phyloP scores from a whole-genome alignment of 2,888 invertebrate species.

The Pimpla rufipes region DNA sequence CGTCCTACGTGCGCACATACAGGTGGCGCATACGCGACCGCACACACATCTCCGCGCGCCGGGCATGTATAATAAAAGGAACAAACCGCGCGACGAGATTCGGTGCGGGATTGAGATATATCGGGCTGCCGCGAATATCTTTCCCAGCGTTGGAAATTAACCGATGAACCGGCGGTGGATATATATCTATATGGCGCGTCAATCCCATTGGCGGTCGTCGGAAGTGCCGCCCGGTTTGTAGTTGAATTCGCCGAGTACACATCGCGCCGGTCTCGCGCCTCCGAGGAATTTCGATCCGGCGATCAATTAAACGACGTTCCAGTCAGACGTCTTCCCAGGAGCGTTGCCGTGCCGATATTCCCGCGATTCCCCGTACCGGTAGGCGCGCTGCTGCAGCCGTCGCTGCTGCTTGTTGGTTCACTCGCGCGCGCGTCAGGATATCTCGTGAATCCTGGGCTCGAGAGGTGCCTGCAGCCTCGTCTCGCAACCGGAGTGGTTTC shows the following conservation, averaged over 20 bases:
- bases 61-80: conserved; percentile 11
- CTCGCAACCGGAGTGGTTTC: conserved; percentile 20
- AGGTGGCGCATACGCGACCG: neutral
- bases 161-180: conserved; percentile 22
- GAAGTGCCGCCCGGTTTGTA: conserved; percentile 20
- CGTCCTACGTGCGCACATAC: conserved; percentile 11
- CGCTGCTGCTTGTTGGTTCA: conserved; percentile 34
- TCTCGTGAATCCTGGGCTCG: conserved; percentile 53
- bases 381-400: conserved; percentile 23
- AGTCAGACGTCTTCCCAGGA: conserved; percentile 76
- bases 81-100: conserved; percentile 3
- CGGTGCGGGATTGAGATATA: conserved; percentile 12
- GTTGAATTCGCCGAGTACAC: conserved; percentile 28
- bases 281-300: conserved; percentile 82
- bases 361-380: conserved; percentile 38
- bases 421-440: conserved; percentile 40
- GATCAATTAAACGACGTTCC: conserved; percentile 83
- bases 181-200: neutral
- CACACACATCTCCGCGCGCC: neutral
- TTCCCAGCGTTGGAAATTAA: conserved; percentile 30
- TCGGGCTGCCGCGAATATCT: conserved; percentile 33
- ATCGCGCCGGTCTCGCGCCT: conserved; percentile 72
- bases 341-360: conserved; percentile 60
- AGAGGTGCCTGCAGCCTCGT: conserved; percentile 28
- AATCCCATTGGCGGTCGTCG: conserved; percentile 16